Evolutionary conservation across 2,797 vertebrate genomes (phyloP).

Genomic region (Pipistrellus kuhlii): DNA sequence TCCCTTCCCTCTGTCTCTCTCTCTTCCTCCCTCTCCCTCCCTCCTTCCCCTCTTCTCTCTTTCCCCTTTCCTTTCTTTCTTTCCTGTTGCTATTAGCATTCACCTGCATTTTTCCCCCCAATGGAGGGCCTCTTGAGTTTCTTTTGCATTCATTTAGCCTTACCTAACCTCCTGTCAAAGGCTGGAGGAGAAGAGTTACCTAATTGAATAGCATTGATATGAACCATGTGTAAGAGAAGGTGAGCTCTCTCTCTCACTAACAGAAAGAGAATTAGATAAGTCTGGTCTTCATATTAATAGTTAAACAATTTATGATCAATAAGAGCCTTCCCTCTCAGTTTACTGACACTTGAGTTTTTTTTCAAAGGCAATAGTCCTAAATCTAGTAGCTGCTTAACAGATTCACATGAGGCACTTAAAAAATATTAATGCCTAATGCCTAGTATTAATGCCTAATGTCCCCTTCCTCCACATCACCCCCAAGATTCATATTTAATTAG

Average conservation of each 20-base stretch:
- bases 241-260: background rate
- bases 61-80: conserved; percentile 51
- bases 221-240: conserved; percentile 55
- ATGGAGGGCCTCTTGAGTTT: conserved; percentile 60
- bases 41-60: accelerated
- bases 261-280: conserved; percentile 19
- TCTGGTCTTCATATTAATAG: background rate
- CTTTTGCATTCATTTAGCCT: conserved; percentile 79
- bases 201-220: conserved; percentile 44
- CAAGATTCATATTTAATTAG: conserved; percentile 2
- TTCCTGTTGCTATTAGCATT: conserved; percentile 53
- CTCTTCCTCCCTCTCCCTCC: accelerated
- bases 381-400: background rate
- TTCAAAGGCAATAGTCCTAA: conserved; percentile 28
- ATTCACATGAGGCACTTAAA: background rate
- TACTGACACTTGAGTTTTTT: background rate
- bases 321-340: background rate
- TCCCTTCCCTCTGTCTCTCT: background rate
- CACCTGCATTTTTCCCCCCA: conserved; percentile 32
- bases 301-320: conserved; percentile 14
- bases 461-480: background rate
- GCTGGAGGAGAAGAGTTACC: background rate
- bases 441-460: background rate
- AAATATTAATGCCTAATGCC: conserved; percentile 8
- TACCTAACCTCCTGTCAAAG: conserved; percentile 72